Base-by-base conservation (phyloP, 1,140 invertebrate species). In the Zaprionus inermis region DNA sequence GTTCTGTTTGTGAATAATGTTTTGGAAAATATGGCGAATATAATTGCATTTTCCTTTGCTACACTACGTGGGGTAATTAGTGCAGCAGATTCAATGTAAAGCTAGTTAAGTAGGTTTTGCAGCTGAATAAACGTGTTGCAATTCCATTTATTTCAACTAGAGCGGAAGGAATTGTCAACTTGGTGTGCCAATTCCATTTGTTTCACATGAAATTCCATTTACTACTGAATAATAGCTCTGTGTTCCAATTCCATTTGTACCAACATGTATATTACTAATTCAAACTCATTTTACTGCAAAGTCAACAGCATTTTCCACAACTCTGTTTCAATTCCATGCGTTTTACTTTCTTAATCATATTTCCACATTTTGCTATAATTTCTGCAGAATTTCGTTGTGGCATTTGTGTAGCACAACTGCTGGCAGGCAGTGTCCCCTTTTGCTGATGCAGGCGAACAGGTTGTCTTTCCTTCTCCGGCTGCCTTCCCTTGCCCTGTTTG, bases 351-450 rank as follows among this genome's bases (percentile, higher is more conserved):
- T n/a, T n/a, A n/a, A n/a, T n/a, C n/a, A n/a, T n/a, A n/a, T n/a
- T n/a, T n/a, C n/a, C n/a, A n/a, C n/a, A n/a, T n/a, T n/a, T n/a
- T n/a, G n/a, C n/a, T n/a, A n/a, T n/a, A n/a, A n/a, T n/a, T n/a
- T n/a, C n/a, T n/a, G n/a, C n/a, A n/a, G n/a, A n/a, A n/a, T n/a
- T n/a, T n/a, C n/a, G n/a, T n/a, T n/a, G n/a, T n/a, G 10, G 10
- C 30, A 9, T 32, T 32, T 44, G 28, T 28, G 34, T 67, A 9
- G 22, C 28, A 38, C 20, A 59, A 60, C 38, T 73, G 56, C 24
- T 68, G 20, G 36, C 38, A 24, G 14, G 10, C 46, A 60, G 64
- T 63, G 38, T 69, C 10, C 44, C 16, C 9, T 7, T 44, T n/a
- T n/a, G 6, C n/a, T 18, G 16, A 1, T 32, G 30, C 7, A 32